Base-by-base conservation (phyloP, 1,140 invertebrate genomes). In the Papilio xuthus region DNA sequence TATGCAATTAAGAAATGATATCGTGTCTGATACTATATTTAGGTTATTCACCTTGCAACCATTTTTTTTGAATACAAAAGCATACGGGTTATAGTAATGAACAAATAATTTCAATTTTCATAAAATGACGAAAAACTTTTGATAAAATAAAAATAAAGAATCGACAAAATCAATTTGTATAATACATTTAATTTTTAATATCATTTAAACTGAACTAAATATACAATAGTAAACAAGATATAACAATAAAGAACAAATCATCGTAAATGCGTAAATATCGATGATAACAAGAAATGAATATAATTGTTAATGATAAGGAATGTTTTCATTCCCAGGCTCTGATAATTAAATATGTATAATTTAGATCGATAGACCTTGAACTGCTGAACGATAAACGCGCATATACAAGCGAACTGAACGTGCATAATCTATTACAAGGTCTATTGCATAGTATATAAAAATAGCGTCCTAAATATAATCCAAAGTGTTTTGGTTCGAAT, bases 331-430 rank as follows among this genome's bases (percentile, higher is more conserved):
- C 60, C 60, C 12, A 26, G 60, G 13, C 26, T 26, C 13, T 15
- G 26, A 67, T 56, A 56, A 56, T 67, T 28, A 67, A 28, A 28
- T 28, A 67, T 67, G 26, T 67, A 67, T 32, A 67, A 67, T 28
- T 67, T 32, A 28, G 26, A 67, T 67, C 60, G 60, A 67, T 67
- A 28, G 26, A 15, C 60, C 60, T 67, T 67, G 60, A 28, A 67
- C 60, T 67, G 26, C 32, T 67, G 60, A 18, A 67, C 60, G 60
- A 67, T 67, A 67, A 67, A 67, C 13, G 6, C 60, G 56, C 56
- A 67, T 67, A 67, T 67, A 26, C 26, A 26, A 4, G 12, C 26
- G 26, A 60, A 26, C 56, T 23, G 3, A 23, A 26, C 23, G 20
- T 67, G n/a, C 26, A 28, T 28, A 32, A 67, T 28, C 60, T 67